Evolutionary conservation across 2,113 vertebrate species (phyloP).

Genomic region (Craseonycteris thonglongyai): DNA sequence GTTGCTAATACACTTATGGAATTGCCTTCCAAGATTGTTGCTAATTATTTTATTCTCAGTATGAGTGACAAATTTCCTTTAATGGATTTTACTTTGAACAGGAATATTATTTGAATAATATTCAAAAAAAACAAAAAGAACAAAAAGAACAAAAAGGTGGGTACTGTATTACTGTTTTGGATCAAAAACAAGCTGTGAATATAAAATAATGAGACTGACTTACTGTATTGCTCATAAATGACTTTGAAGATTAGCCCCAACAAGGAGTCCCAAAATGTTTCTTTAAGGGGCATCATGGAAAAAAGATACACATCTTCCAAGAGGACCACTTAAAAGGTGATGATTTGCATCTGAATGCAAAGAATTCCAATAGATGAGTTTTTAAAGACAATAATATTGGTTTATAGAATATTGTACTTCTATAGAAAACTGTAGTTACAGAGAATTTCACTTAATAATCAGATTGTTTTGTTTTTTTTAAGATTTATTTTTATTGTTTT

Average conservation of each 20-base stretch:
- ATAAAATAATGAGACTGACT: neutral
- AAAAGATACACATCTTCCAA: neutral
- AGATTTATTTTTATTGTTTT: too few relatives aligned
- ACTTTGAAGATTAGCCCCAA: neutral
- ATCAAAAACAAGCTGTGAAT: neutral
- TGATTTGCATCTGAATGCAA: neutral
- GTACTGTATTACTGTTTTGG: neutral
- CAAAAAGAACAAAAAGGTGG: too few relatives aligned
- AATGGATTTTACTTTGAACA: neutral
- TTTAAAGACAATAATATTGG: neutral
- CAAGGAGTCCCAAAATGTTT: neutral
- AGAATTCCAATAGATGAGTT: neutral
- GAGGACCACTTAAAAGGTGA: neutral
- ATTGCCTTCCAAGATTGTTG: neutral
- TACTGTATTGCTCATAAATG: neutral
- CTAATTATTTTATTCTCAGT: neutral
- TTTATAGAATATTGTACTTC: neutral
- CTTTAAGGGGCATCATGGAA: neutral
- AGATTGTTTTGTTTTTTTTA: neutral
- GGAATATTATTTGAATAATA: neutral
- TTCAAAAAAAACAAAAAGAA: too few relatives aligned
- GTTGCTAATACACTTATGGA: neutral
- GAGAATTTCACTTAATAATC: neutral
- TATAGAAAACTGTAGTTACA: neutral
- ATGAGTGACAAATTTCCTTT: neutral